Conservation (phyloP, 1,140 invertebrate genomes). For the Drosophila erecta region DNA sequence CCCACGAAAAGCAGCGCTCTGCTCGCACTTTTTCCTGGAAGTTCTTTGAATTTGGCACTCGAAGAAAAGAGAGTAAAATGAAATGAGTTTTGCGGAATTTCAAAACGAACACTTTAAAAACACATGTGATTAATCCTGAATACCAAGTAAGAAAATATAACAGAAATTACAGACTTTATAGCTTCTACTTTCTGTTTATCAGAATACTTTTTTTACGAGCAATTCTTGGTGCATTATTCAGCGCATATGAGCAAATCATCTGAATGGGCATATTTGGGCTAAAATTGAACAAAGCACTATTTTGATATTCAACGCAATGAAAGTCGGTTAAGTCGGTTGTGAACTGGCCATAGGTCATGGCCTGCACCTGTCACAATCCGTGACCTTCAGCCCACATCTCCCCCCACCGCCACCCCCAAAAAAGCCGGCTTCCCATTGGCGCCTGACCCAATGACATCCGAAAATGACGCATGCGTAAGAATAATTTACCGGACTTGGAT, state of each 20-base stretch:
- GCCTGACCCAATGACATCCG: conserved; percentile 43
- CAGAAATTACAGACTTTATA: background rate
- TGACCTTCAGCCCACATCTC: conserved; percentile 14
- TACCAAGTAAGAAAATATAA: background rate
- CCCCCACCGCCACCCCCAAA: background rate
- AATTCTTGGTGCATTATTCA: background rate
- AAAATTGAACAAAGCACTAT: background rate
- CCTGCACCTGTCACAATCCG: background rate
- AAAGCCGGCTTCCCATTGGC: conserved; percentile 35
- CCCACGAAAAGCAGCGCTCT: conserved; percentile 15
- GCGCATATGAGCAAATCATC: background rate
- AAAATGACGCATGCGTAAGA: conserved; percentile 44
- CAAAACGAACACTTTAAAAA: background rate
- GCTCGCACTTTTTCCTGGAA: conserved; percentile 22
- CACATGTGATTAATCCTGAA: no score
- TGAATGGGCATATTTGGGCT: conserved; percentile 3
- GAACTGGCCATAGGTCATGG: conserved; percentile 15
- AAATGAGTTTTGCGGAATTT: background rate
- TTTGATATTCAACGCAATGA: no score
- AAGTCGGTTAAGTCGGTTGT: background rate
- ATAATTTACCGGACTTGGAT: conserved; percentile 26
- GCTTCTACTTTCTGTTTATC: background rate
- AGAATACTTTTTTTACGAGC: conserved; percentile 7
- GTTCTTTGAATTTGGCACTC: conserved; percentile 41
- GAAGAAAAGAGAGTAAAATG: background rate